These are phyloP conservation scores for Chroicocephalus ridibundus DNA, from an alignment of 2,113 vertebrate species.

Conservation along the genomic window DNA sequence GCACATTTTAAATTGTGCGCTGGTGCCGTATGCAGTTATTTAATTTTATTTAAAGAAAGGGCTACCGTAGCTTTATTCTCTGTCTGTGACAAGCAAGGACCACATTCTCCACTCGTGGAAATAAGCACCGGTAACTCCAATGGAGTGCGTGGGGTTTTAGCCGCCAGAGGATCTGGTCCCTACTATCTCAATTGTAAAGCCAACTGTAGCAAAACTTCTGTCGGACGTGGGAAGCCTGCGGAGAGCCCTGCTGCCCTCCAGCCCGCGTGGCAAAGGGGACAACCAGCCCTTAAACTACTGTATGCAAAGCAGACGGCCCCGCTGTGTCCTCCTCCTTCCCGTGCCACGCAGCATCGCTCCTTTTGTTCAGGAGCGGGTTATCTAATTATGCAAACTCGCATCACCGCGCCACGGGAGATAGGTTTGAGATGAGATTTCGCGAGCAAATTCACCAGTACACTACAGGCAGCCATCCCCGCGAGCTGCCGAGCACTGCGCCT, in stretches of 20 bases:
- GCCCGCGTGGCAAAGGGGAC: not conserved
- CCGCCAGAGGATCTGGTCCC: not conserved
- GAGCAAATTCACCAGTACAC: not conserved
- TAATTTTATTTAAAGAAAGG: conserved; percentile 60
- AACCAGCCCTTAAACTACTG: not conserved
- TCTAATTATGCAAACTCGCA: not conserved
- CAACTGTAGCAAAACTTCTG: not conserved
- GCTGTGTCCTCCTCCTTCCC: not conserved
- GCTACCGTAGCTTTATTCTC: conserved; percentile 36
- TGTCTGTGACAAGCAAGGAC: conserved; percentile 46
- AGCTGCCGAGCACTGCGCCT: not conserved
- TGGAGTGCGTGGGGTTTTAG: conserved; percentile 24
- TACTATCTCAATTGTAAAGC: not conserved
- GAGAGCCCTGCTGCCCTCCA: not conserved
- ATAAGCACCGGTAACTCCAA: conserved; percentile 28
- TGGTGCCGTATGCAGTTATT: conserved; percentile 7
- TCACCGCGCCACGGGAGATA: not conserved
- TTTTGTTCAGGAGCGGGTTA: not conserved
- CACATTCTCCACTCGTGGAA: not conserved
- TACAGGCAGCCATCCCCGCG: not conserved
- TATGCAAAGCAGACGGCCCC: not conserved
- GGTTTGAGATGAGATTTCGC: not conserved
- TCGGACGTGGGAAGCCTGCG: not conserved
- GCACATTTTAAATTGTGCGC: not conserved
- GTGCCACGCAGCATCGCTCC: not conserved